Evolutionary conservation across 1,140 invertebrate species (phyloP), one percentile per base, ranked within the genome.

Genomic region (Pseudoatta argentina): DNA sequence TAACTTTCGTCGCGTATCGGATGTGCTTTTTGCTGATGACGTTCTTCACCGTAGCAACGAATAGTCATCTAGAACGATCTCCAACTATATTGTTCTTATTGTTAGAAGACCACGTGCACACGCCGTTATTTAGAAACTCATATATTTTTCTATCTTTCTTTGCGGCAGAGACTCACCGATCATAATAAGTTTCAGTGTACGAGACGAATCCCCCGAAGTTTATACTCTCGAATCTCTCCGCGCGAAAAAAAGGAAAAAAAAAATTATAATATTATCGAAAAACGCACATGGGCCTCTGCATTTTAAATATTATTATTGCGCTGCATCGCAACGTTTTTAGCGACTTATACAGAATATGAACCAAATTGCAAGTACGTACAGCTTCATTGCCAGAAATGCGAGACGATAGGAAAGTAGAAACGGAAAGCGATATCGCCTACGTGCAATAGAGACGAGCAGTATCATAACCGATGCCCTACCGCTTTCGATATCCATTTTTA

Each of bases 91-190:
- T 81, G 21, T 81, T 81, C 66, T 81, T 18, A 81, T 44, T 72
- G 39, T 81, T 71, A 71, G 51, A 71, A 27, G 30, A 57, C 64
- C 18, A 34, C 59, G 21, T 64, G 30, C 39, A 48, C 34, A 63
- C 73, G 30, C 64, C 21, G 67, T 55, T 34, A 55, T 85, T 69
- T 89, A 89, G 86, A 79, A 86, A 75, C 55, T 69, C 66, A 39
- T 90, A 82, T 90, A 90, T 89, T 90, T 90, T 90, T 90, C 88
- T 90, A 90, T 89, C 30, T 90, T 90, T 89, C 85, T 85, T 90
- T 90, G 69, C 66, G 61, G 21, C 39, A 66, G 30, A 66, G 63
- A 51, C 21, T 82, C 71, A 57, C 72, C 57, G 44, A 72, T 88
- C 61, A 61, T 88, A 57, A 16, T 57, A 75, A 63, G 39, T 88